Evolutionary conservation across 2,888 invertebrate genomes (phyloP).

Genomic region (Heliconius cydno): DNA sequence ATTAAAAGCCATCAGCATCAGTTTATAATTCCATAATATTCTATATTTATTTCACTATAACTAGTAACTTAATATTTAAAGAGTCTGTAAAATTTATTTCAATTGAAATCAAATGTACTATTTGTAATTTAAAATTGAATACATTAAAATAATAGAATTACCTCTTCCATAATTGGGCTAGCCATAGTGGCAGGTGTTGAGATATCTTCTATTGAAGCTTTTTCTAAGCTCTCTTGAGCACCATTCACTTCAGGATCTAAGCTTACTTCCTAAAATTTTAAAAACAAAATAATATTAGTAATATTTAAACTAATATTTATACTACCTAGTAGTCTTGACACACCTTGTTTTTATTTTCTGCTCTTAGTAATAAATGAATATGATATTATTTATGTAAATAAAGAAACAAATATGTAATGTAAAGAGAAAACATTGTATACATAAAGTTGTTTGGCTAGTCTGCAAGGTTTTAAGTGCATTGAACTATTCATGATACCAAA

Average conservation of each 20-base stretch:
- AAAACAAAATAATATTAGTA: not conserved
- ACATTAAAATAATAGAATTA: conserved; percentile 52
- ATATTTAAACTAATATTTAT: not conserved
- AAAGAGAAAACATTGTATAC: conserved; percentile 16
- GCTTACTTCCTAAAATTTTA: conserved; percentile 71
- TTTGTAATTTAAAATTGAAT: not conserved
- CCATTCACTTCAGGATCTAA: conserved; percentile 78
- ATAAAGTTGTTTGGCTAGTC: conserved; percentile 28
- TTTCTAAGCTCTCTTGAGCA: conserved; percentile 69
- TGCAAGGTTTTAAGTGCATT: conserved; percentile 29
- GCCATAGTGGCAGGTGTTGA: conserved; percentile 77
- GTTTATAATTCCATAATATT: not conserved
- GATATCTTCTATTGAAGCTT: conserved; percentile 66
- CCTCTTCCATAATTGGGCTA: conserved; percentile 84
- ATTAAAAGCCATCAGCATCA: not conserved
- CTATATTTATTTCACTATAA: not conserved
- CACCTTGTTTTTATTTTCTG: not conserved
- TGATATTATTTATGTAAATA: not conserved
- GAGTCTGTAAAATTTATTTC: not conserved
- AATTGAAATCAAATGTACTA: not conserved
- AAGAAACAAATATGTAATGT: conserved; percentile 1
- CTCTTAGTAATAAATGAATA: not conserved
- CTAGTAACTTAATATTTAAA: not conserved
- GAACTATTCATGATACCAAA: conserved; percentile 33
- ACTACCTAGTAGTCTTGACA: not conserved